These are phyloP conservation scores for Aethina tumida DNA, from an alignment of 1,140 invertebrate species.

Conservation along the genomic window DNA sequence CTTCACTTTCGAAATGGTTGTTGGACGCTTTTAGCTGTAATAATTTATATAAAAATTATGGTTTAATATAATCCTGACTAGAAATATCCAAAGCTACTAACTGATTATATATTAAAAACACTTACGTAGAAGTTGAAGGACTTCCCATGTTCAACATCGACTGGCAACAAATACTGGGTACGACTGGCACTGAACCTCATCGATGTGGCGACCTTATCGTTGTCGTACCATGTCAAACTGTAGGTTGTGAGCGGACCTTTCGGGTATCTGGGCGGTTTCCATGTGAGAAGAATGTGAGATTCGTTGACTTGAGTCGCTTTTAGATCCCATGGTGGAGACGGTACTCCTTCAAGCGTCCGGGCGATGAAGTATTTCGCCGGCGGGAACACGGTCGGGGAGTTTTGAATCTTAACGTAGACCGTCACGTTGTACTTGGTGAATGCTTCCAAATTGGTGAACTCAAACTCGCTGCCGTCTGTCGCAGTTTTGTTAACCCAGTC, in stretches of 20 bases:
- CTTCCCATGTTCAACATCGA: conserved; percentile 47
- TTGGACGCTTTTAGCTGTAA: conserved; percentile 58
- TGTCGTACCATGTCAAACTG: conserved; percentile 41
- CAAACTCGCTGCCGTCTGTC: conserved; percentile 42
- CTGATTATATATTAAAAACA: conserved; percentile 9
- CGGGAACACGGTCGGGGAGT: conserved; percentile 39
- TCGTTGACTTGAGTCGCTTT: conserved; percentile 52
- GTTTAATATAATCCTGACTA: not conserved
- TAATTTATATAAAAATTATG: conserved; percentile 1
- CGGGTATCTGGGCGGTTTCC: conserved; percentile 52
- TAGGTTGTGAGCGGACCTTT: conserved; percentile 57
- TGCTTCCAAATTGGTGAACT: conserved; percentile 54
- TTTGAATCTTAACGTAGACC: conserved; percentile 55
- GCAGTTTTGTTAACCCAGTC: conserved; percentile 49
- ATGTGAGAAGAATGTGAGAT: conserved; percentile 51
- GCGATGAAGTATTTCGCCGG: conserved; percentile 49
- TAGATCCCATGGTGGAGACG: conserved; percentile 54
- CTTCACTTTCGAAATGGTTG: conserved; percentile 43
- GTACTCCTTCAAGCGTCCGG: conserved; percentile 52
- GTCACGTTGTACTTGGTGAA: conserved; percentile 69
- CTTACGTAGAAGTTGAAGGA: conserved; percentile 69
- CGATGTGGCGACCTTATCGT: conserved; percentile 20
- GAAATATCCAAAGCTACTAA: not conserved
- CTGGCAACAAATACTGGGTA: conserved; percentile 41
- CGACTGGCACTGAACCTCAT: conserved; percentile 32